A percentile compares a stretch with the other conserved stretches of the same genome.
These are phyloP conservation scores for Rotaria magnacalcarata DNA, from an alignment of 2,888 invertebrate genomes.

Conservation along the genomic window DNA sequence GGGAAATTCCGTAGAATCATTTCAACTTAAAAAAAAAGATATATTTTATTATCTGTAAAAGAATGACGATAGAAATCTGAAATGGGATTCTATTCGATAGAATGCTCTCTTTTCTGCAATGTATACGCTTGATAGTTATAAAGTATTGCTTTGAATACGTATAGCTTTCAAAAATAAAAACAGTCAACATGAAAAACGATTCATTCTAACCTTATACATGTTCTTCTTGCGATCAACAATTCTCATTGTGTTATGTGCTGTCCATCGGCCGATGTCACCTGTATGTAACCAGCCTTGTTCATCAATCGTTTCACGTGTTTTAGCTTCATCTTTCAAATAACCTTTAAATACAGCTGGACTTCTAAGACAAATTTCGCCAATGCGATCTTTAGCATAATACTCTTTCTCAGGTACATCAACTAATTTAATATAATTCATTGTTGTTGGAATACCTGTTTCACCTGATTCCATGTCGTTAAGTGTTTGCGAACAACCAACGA, in stretches of 20 bases:
- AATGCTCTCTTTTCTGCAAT: too few species aligned
- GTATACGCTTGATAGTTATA: too few species aligned
- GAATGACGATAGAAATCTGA: too few species aligned
- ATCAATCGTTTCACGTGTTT: constrained; percentile 72
- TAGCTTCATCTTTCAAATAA: constrained; percentile 86
- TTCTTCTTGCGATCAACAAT: constrained; percentile 46
- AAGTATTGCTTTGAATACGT: too few species aligned
- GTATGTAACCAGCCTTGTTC: constrained; percentile 46
- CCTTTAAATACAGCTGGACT: constrained; percentile 88
- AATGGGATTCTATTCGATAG: too few species aligned
- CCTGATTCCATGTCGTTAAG: constrained; percentile 53
- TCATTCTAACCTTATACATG: constrained; percentile 26
- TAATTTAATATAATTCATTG: constrained; percentile 87
- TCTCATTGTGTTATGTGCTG: constrained; percentile 37
- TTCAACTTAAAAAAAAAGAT: too few species aligned
- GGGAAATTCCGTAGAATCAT: too few species aligned
- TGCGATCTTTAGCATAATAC: constrained; percentile 52
- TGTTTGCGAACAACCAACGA: constrained; percentile 46
- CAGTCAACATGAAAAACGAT: neutral
- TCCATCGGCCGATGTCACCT: constrained; percentile 42
- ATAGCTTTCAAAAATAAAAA: too few species aligned
- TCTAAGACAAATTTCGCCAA: constrained; percentile 74
- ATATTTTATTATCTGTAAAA: too few species aligned
- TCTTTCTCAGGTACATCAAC: constrained; percentile 97
- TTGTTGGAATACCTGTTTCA: constrained; percentile 91